phyloP scores from a whole-genome alignment of 2,888 invertebrate genomes.

The Tholera decimalis region DNA sequence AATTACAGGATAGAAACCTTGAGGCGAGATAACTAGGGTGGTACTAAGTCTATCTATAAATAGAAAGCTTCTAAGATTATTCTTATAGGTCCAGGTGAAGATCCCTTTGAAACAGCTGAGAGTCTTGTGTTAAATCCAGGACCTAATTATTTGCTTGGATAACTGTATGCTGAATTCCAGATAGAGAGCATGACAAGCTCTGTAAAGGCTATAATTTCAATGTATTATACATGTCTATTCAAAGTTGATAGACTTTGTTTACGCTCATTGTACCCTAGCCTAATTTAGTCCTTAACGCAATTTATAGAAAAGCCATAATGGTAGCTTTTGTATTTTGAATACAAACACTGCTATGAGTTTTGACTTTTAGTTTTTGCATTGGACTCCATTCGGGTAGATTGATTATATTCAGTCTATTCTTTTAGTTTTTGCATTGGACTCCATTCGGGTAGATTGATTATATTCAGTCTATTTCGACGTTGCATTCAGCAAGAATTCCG shows the following conservation, averaged over 20 bases:
- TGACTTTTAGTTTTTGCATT: constrained; percentile 10
- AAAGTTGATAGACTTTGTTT: background rate
- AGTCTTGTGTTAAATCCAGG: constrained; percentile 37
- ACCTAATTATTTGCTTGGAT: constrained; percentile 38
- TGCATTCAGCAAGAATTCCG: constrained; percentile 9
- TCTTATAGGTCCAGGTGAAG: constrained; percentile 6
- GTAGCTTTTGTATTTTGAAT: too few relatives aligned
- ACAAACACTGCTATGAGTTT: background rate
- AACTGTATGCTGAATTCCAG: constrained; percentile 24
- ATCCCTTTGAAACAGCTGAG: constrained; percentile 36
- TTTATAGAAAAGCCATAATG: background rate
- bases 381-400: constrained; percentile 7
- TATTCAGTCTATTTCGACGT: constrained; percentile 15
- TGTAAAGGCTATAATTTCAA: background rate
- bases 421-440: constrained; percentile 14
- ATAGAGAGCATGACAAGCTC: background rate
- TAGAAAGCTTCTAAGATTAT: background rate
- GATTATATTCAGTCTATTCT: constrained; percentile 16
- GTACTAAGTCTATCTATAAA: background rate
- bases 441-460: constrained; percentile 13
- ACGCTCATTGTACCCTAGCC: background rate
- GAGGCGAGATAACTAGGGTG: background rate
- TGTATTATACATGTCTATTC: background rate
- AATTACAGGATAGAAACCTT: background rate
- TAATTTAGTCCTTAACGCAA: background rate